These are phyloP conservation scores for Oophaga sylvatica DNA, from an alignment of 2,797 vertebrate species.

Conservation along the genomic window DNA sequence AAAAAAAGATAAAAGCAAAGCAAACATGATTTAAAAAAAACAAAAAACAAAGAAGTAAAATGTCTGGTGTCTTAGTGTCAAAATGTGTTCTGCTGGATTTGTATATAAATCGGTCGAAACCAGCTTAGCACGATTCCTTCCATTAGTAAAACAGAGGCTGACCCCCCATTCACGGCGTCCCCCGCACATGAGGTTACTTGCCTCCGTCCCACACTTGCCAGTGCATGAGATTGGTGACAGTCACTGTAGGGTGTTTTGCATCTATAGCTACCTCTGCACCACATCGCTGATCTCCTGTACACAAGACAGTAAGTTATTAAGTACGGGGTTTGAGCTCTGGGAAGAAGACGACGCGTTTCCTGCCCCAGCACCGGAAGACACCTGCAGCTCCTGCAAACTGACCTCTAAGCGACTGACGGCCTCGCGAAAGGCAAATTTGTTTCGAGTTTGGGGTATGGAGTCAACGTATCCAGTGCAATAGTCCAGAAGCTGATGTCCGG, in stretches of 20 bases:
- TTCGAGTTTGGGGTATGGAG: constrained; percentile 95
- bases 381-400: constrained; percentile 95
- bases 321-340: constrained; percentile 83
- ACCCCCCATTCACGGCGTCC: constrained; percentile 9
- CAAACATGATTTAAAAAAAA: constrained; percentile 3
- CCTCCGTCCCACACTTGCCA: constrained; percentile 26
- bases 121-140: constrained; percentile 5
- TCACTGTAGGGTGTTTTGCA: not conserved
- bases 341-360: constrained; percentile 66
- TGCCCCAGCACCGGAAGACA: constrained; percentile 76
- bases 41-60: not conserved
- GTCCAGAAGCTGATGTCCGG: constrained; percentile 95
- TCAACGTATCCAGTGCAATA: constrained; percentile 99
- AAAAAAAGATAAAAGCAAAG: constrained; percentile 18
- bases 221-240: constrained; percentile 29
- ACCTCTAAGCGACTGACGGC: constrained; percentile 96
- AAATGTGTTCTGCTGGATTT: constrained; percentile 32
- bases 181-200: constrained; percentile 10
- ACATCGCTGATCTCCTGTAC: constrained; percentile 98
- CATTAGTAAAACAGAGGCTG: constrained; percentile 8
- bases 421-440: constrained; percentile 98
- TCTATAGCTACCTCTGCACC: constrained; percentile 96
- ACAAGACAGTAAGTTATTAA: constrained; percentile 94
- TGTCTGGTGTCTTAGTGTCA: not conserved
- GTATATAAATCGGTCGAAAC: not conserved